Percentiles rank a stretch among this genome's conserved stretches.
Evolutionary conservation across 2,113 vertebrate genomes (phyloP).

Genomic region (Onychostruthus taczanowskii): DNA sequence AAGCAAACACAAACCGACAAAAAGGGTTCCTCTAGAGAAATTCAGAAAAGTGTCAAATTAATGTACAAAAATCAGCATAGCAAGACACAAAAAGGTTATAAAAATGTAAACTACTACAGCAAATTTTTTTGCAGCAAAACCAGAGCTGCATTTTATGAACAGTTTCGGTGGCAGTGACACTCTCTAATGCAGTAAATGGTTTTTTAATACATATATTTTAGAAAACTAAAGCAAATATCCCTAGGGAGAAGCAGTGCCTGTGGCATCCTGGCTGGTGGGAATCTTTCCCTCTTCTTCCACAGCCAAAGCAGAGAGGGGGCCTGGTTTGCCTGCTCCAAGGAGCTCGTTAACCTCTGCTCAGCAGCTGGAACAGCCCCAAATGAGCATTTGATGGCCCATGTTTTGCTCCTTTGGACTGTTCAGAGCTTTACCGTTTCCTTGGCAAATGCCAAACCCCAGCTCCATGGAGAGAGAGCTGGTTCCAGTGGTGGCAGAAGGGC

Average conservation of each 20-base stretch:
- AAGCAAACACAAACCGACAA: neutral
- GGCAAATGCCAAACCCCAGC: neutral
- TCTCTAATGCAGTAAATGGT: neutral
- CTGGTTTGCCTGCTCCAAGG: fast-evolving
- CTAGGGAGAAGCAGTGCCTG: too few relatives aligned
- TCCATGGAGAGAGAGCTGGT: neutral
- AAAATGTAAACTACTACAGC: neutral
- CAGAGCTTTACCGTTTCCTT: neutral
- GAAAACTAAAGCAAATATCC: neutral
- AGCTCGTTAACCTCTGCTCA: neutral
- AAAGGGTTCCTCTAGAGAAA: neutral
- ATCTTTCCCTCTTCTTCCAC: too few relatives aligned
- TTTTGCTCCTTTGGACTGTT: neutral
- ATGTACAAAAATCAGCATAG: neutral
- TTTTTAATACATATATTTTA: neutral
- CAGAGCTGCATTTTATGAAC: neutral
- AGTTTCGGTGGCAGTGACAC: neutral
- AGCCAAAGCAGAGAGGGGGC: neutral
- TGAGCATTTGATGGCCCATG: fast-evolving
- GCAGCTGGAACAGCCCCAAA: neutral
- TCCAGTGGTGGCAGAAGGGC: neutral
- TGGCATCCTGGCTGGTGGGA: neutral
- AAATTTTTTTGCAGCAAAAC: neutral
- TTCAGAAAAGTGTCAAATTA: neutral
- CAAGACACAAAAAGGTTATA: neutral